These are phyloP conservation scores for Sinosuthora webbiana DNA, from an alignment of 2,113 vertebrate species.

Conservation along the genomic window DNA sequence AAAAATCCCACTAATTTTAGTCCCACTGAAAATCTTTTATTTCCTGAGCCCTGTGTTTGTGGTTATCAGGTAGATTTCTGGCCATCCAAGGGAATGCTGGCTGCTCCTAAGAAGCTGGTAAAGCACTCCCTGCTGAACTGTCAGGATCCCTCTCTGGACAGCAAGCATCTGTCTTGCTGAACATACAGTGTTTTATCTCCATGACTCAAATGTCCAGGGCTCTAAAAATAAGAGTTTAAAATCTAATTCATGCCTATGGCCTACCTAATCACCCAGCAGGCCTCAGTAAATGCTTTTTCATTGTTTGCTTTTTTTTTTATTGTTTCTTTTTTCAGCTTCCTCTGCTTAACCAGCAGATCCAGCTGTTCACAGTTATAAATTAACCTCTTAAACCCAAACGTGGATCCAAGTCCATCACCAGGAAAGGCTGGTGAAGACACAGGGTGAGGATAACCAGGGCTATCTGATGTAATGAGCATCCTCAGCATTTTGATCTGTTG, in stretches of 20 bases:
- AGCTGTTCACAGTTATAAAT: neutral
- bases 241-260: neutral
- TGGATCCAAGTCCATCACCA: neutral
- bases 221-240: conserved; percentile 26
- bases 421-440: neutral
- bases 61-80: neutral
- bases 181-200: conserved; percentile 4
- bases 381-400: neutral
- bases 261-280: conserved; percentile 3
- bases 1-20: too few relatives aligned
- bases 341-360: neutral
- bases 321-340: neutral
- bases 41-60: neutral
- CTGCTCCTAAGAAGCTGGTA: neutral
- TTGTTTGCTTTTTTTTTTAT: neutral
- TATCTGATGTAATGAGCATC: neutral
- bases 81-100: neutral
- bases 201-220: neutral
- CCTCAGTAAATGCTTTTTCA: neutral
- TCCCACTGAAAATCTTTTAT: neutral
- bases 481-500: neutral
- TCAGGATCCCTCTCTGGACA: neutral
- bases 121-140: neutral
- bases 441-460: neutral
- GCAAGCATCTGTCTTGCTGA: conserved; percentile 14